phyloP scores from a whole-genome alignment of 2,888 invertebrate species.

The Crematogaster levior region DNA sequence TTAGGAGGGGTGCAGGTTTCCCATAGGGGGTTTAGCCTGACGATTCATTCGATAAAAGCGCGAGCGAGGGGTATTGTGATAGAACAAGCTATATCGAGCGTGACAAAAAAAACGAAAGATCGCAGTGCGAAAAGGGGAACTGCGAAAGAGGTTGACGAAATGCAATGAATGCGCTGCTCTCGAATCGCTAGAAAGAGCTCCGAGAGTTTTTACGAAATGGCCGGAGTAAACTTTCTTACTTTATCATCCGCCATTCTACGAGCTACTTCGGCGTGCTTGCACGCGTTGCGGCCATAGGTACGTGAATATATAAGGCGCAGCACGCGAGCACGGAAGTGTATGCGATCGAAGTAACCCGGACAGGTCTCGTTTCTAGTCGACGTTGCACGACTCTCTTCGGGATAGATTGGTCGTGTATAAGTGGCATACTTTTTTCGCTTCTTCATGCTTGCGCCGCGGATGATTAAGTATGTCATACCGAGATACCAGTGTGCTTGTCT shows the following conservation, averaged over 20 bases:
- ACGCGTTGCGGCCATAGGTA: constrained; percentile 5
- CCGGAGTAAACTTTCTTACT: constrained; percentile 76
- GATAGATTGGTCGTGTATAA: neutral
- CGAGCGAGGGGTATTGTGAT: constrained; percentile 40
- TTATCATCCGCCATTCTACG: constrained; percentile 66
- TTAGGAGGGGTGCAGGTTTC: constrained; percentile 54
- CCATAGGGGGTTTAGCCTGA: constrained; percentile 63
- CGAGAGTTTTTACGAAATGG: constrained; percentile 74
- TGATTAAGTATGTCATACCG: constrained; percentile 11
- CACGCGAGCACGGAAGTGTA: constrained; percentile 37
- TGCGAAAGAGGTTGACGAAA: constrained; percentile 8
- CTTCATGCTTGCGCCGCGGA: neutral
- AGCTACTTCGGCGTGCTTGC: constrained; percentile 54
- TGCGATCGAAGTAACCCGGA: constrained; percentile 39
- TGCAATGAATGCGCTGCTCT: neutral
- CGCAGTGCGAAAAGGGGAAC: neutral
- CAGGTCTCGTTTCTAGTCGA: constrained; percentile 24
- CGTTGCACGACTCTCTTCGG: constrained; percentile 1
- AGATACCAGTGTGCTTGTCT: neutral
- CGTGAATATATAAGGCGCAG: neutral
- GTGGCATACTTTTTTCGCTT: neutral
- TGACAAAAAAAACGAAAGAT: constrained; percentile 42
- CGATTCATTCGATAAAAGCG: constrained; percentile 75
- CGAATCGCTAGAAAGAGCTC: constrained; percentile 56
- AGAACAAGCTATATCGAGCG: neutral